phyloP scores from a whole-genome alignment of 2,113 vertebrate species.

The Prinia subflava region DNA sequence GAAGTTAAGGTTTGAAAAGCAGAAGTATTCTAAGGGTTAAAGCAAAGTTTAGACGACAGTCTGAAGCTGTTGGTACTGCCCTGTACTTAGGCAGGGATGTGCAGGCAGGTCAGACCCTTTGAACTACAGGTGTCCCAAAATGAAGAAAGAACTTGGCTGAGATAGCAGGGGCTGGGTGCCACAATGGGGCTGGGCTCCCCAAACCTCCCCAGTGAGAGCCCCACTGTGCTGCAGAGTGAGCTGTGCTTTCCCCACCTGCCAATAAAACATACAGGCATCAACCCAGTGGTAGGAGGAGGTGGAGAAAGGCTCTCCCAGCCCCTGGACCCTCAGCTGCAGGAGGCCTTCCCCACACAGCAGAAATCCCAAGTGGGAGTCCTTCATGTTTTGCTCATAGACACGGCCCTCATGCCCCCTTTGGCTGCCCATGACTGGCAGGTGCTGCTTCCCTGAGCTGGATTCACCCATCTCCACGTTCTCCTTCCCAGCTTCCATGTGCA shows the following conservation, averaged over 20 bases:
- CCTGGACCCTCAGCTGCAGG: neutral
- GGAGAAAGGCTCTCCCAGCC: neutral
- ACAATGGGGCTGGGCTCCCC: neutral
- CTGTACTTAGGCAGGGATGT: neutral
- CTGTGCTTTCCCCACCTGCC: neutral
- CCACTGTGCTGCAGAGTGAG: accelerated
- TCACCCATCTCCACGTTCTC: accelerated
- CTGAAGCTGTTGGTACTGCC: neutral
- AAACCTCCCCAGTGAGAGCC: neutral
- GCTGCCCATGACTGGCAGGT: neutral
- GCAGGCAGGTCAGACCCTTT: neutral
- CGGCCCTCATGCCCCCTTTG: accelerated
- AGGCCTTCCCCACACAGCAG: neutral
- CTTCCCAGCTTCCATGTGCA: neutral
- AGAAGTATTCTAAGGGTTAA: neutral
- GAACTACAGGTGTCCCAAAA: neutral
- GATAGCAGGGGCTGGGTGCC: neutral
- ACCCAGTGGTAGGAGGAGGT: accelerated
- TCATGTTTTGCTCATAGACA: neutral
- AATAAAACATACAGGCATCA: neutral
- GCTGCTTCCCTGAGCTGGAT: neutral
- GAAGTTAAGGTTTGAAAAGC: neutral
- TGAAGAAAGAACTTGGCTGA: neutral
- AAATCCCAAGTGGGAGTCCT: neutral
- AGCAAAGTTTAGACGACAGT: accelerated